These are phyloP conservation scores for Laticauda laticaudata DNA, from an alignment of 2,113 vertebrate genomes.

Conservation along the genomic window DNA sequence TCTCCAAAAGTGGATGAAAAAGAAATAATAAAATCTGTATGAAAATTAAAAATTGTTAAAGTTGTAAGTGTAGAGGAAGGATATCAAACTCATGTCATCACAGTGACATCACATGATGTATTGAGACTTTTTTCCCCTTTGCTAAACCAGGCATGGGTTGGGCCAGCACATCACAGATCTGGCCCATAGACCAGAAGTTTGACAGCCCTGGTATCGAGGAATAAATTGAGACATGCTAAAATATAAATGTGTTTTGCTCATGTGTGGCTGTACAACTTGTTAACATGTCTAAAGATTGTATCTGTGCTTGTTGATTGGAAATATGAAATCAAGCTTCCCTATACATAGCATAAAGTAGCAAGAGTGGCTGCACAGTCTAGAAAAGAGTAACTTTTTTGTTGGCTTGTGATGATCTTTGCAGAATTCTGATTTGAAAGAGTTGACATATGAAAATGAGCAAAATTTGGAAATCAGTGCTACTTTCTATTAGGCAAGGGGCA, in stretches of 20 bases:
- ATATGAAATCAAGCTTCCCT: background rate
- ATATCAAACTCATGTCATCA: too few species aligned
- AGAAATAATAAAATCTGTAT: background rate
- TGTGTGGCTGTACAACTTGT: background rate
- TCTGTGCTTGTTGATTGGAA: background rate
- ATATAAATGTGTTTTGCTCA: background rate
- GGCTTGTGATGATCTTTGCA: background rate
- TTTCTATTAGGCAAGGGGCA: background rate
- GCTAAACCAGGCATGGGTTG: too few species aligned
- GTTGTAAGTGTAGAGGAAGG: background rate
- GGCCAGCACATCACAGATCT: too few species aligned
- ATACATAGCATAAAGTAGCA: background rate
- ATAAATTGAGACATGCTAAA: background rate
- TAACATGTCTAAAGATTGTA: background rate
- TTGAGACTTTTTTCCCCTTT: too few species aligned
- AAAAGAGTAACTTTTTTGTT: background rate
- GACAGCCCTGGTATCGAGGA: background rate
- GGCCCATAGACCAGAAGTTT: too few species aligned
- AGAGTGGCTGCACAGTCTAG: background rate
- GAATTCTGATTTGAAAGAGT: background rate
- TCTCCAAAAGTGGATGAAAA: background rate
- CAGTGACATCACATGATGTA: too few species aligned
- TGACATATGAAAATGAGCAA: background rate
- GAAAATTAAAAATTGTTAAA: background rate
- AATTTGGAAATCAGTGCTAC: background rate